Evolutionary conservation across 2,797 vertebrate genomes (phyloP), one percentile per base, ranked within the genome.

Genomic region (Pseudochirops cupreus): DNA sequence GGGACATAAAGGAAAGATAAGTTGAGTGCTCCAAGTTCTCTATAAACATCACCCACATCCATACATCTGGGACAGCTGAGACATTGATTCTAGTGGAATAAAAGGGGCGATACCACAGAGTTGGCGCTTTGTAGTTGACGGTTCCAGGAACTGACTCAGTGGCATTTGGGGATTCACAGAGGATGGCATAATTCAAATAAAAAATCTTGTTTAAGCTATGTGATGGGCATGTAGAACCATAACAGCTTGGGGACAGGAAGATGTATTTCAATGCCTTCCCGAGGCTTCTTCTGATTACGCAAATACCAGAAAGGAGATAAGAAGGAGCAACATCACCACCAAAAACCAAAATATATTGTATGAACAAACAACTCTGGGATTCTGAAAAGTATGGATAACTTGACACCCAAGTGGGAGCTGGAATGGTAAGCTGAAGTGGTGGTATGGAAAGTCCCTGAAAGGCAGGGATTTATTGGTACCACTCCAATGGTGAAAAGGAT

Each of bases 61-160:
- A 98, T 98, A 98, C 98, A 98, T 98, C 98, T 54, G 56, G 87
- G 56, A 53, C 14, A 14, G 14, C 16, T 31, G 14, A 29, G 33
- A 1, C 50, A 58, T 21, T 39, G 2, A 90, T 24, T 18, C 62
- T 31, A 33, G 10, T 21, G 9, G 33, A 39, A 87, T 87, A 26
- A 87, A 87, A 87, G 74, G 39, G 3, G 39, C 3, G 39, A 87
- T 9, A 87, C 21, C 39, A 50, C 39, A 26, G 74, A 87, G 74
- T 50, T 87, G 9, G 39, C 0, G 9, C 74, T 87, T 87, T 87
- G 74, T 87, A 26, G 74, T 50, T 14, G 21, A 87, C 39, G 1
- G 74, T 50, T 87, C 39, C 74, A 87, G 74, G 39, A 87, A 26
- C 39, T 87, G 74, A 87, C 39, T 50, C 74, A 50, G 21, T 87